phyloP scores from a whole-genome alignment of 1,140 invertebrate species.

The Polypedilum pembai region DNA sequence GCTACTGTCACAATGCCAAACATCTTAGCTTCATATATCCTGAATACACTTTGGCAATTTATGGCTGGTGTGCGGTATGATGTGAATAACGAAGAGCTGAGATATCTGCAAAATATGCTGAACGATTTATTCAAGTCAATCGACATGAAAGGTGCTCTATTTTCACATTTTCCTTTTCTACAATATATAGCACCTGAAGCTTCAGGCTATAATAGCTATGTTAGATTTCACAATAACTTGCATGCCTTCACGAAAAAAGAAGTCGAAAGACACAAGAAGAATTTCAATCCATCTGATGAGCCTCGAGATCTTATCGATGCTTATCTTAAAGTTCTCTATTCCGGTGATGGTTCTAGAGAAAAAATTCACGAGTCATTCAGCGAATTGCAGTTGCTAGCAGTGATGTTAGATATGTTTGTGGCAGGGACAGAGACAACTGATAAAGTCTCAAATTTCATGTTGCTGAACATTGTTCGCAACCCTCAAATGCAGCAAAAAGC shows the following conservation, averaged over 20 bases:
- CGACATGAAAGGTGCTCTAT: constrained; percentile 68
- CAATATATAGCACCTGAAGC: constrained; percentile 62
- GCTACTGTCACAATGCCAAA: constrained; percentile 50
- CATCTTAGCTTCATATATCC: constrained; percentile 62
- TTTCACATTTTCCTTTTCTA: constrained; percentile 70
- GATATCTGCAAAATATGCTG: constrained; percentile 58
- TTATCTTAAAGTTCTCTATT: constrained; percentile 61
- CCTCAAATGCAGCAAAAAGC: constrained; percentile 73
- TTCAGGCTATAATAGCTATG: constrained; percentile 66
- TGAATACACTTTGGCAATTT: constrained; percentile 83
- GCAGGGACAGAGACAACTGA: constrained; percentile 76
- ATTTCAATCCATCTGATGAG: constrained; percentile 51
- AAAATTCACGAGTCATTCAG: constrained; percentile 39
- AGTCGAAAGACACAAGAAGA: constrained; percentile 63
- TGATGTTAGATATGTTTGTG: constrained; percentile 74
- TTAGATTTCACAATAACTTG: constrained; percentile 58
- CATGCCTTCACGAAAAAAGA: constrained; percentile 66
- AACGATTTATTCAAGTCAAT: constrained; percentile 60
- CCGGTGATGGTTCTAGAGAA: constrained; percentile 44
- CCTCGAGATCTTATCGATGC: constrained; percentile 79
- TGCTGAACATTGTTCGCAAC: constrained; percentile 67
- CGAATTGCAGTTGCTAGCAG: constrained; percentile 64
- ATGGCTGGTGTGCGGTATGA: constrained; percentile 67
- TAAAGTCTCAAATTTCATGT: constrained; percentile 66
- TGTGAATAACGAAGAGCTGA: constrained; percentile 57